Conservation (phyloP, 2,888 invertebrate species). For the Campaea margaritaria region DNA sequence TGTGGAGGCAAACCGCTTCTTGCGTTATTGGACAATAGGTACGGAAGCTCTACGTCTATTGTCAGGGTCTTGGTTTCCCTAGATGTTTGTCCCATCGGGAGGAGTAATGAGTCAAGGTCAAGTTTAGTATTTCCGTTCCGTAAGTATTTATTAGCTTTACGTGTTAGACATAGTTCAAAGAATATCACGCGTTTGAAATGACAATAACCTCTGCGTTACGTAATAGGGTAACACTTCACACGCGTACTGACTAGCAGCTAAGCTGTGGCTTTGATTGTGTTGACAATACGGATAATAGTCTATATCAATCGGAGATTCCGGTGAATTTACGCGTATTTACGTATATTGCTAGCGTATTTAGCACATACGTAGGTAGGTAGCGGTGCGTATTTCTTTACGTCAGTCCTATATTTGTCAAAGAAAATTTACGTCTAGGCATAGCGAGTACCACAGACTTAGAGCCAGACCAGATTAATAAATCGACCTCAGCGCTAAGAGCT, state of each 20-base stretch:
- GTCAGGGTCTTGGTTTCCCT: no score
- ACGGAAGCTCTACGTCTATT: no score
- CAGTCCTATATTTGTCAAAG: constrained; percentile 1
- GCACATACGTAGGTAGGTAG: constrained; percentile 13
- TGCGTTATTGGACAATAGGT: no score
- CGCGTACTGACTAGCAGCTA: constrained; percentile 2
- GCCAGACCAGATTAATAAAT: no score
- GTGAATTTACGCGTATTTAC: constrained; percentile 19
- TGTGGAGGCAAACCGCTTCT: no score
- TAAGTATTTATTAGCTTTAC: no score
- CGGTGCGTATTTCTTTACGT: constrained; percentile 5
- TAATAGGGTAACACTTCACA: neutral
- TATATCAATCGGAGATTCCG: constrained; percentile 17
- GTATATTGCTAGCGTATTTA: constrained; percentile 19
- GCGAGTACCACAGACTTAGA: no score
- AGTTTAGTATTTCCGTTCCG: no score
- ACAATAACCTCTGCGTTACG: constrained; percentile 3
- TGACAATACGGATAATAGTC: constrained; percentile 15
- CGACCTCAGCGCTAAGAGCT: no score
- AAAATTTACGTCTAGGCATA: neutral
- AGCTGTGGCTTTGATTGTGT: constrained; percentile 7
- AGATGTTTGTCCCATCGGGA: no score
- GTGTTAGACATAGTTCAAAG: no score
- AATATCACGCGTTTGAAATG: neutral
- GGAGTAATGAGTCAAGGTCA: no score